Conservation (phyloP, 2,113 vertebrate genomes). For the Trochalopteron elliotii region DNA sequence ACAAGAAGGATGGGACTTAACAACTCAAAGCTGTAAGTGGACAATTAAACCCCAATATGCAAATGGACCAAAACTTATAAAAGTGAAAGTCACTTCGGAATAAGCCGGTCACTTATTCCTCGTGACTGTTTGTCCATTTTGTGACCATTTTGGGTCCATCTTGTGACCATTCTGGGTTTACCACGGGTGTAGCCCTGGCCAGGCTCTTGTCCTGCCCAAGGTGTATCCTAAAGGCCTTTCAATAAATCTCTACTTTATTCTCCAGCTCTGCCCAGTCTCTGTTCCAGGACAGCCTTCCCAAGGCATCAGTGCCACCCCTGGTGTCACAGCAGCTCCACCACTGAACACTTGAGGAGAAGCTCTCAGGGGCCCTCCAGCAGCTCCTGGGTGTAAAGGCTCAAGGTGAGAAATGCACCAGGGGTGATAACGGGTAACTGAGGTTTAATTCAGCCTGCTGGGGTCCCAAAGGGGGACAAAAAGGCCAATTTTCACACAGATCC, state of each 20-base stretch:
- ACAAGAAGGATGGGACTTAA: too few relatives aligned
- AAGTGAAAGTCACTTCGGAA: too few relatives aligned
- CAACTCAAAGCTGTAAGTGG: too few relatives aligned
- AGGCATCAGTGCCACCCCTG: not conserved
- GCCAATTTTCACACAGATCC: too few relatives aligned
- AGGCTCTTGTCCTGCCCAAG: not conserved
- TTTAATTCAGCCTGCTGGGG: not conserved
- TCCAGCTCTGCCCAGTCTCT: too few relatives aligned
- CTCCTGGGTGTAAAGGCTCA: not conserved
- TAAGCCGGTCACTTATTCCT: too few relatives aligned
- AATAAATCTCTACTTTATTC: not conserved
- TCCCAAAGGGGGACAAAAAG: not conserved
- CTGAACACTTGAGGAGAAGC: not conserved
- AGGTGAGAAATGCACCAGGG: fast-evolving
- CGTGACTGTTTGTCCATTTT: too few relatives aligned
- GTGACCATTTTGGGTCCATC: too few relatives aligned
- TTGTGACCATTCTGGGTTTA: not conserved
- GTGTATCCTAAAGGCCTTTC: not conserved
- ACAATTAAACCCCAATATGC: too few relatives aligned
- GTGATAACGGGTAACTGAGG: not conserved
- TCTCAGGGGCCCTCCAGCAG: not conserved
- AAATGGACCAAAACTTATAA: not conserved
- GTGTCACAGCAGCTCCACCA: not conserved
- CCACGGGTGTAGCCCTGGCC: not conserved
- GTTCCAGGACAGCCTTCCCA: too few relatives aligned